These are phyloP conservation scores for Orchestia grillus DNA, from an alignment of 1,140 invertebrate genomes.

Conservation along the genomic window DNA sequence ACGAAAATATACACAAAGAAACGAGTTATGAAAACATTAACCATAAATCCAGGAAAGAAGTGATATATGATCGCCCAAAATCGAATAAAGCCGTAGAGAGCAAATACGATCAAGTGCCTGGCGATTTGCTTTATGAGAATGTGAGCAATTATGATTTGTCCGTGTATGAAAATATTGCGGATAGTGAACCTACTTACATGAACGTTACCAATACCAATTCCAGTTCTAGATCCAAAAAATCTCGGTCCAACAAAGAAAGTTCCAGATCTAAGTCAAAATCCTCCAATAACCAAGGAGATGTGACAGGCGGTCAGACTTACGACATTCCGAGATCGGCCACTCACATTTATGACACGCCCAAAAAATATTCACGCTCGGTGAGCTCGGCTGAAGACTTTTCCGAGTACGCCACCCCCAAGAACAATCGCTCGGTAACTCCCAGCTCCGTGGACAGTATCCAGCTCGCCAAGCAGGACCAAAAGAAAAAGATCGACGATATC, in stretches of 20 bases:
- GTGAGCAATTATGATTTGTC: slow-evolving; percentile 61
- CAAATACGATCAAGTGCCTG: slow-evolving; percentile 59
- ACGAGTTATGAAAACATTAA: slow-evolving; percentile 67
- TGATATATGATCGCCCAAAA: slow-evolving; percentile 67
- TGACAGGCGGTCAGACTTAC: slow-evolving; percentile 62
- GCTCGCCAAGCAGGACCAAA: slow-evolving; percentile 65
- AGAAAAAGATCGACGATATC: slow-evolving; percentile 64
- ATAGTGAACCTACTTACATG: slow-evolving; percentile 68
- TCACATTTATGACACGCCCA: slow-evolving; percentile 68
- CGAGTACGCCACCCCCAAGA: slow-evolving; percentile 67
- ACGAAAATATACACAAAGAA: slow-evolving; percentile 65
- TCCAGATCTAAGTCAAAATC: slow-evolving; percentile 58
- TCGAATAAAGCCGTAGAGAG: slow-evolving; percentile 57
- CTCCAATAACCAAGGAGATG: slow-evolving; percentile 59
- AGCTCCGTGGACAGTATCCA: slow-evolving; percentile 62
- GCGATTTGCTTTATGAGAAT: slow-evolving; percentile 62
- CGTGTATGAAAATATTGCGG: slow-evolving; percentile 67
- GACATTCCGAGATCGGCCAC: slow-evolving; percentile 67
- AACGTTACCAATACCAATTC: slow-evolving; percentile 58
- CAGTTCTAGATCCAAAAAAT: slow-evolving; percentile 17
- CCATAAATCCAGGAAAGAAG: slow-evolving; percentile 58
- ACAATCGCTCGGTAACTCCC: slow-evolving; percentile 63
- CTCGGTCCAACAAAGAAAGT: slow-evolving; percentile 37
- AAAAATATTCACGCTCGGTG: slow-evolving; percentile 64
- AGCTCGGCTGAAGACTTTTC: slow-evolving; percentile 54